Evolutionary conservation across 2,888 invertebrate species (phyloP), one percentile per base, ranked within the genome.

Genomic region (Papilio protenor): DNA sequence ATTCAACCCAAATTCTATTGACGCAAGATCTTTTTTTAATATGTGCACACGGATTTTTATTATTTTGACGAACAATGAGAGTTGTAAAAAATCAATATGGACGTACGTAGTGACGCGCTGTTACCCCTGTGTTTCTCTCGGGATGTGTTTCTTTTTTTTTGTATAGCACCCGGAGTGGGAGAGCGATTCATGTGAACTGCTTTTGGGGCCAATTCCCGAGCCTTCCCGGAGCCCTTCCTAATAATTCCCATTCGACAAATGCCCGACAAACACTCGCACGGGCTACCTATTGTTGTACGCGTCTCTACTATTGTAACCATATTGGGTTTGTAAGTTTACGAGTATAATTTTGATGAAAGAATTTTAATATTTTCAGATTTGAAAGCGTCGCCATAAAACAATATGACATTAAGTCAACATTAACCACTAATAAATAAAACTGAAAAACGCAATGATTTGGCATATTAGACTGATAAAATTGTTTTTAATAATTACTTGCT

Each of bases 171-270:
- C 91, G 90, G 92, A 94, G 94, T 94, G 93, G 94, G 94, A 94
- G 93, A 90, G 85, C 90, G 91, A 88, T 92, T 93, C 94, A 94
- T 94, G 94, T 93, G 94, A 95, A 95, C 94, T 92, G 94, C 94
- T 94, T 94, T 94, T 94, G 90, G 94, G 94, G 94, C 94, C 91
- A 94, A 94, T 94, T 94, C 94, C 94, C 94, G 94, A 91, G 94
- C 94, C 94, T 93, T 91, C 90, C 88, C 89, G 90, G 91, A 90
- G 93, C 94, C 94, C 94, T 94, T 94, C 90, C 91, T 85, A 93
- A 94, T 94, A 94, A 94, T 93, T 92, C 94, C 89, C 91, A 91
- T 92, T 93, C 94, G 94, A 94, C 93, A 94, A 94, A 94, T 94
- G 93, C 91, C 90, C 93, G 93, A 93, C 92, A 94, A 94, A 94